phyloP scores from a whole-genome alignment of 1,140 invertebrate species.

The Drosophila grimshawi region DNA sequence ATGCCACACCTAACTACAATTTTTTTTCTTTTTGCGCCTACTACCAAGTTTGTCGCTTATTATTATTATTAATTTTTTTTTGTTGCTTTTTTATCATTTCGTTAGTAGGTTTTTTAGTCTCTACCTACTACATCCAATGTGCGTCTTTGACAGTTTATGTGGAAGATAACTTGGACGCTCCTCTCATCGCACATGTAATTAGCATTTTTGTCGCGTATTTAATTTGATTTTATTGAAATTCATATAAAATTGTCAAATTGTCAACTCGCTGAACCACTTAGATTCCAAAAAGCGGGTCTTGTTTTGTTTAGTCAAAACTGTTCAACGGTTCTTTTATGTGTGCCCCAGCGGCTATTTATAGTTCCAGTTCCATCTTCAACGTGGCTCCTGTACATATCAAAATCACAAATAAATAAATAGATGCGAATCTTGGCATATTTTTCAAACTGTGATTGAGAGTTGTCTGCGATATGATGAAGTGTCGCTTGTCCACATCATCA shows the following conservation, averaged over 20 bases:
- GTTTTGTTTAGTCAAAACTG: conserved; percentile 30
- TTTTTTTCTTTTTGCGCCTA: conserved; percentile 66
- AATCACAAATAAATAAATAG: background rate
- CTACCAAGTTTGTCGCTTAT: conserved; percentile 64
- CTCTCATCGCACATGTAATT: conserved; percentile 50
- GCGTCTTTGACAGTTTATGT: conserved; percentile 47
- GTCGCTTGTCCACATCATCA: conserved; percentile 60
- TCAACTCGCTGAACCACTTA: conserved; percentile 79
- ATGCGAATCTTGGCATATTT: background rate
- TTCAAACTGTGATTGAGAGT: conserved; percentile 2
- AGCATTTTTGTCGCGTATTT: conserved; percentile 81
- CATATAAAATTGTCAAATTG: conserved; percentile 75
- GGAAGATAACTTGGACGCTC: conserved; percentile 27
- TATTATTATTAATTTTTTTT: conserved; percentile 18
- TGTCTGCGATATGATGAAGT: conserved; percentile 57
- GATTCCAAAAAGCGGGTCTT: conserved; percentile 26
- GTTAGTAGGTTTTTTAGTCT: conserved; percentile 45
- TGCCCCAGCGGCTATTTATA: conserved; percentile 52
- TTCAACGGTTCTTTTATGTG: conserved; percentile 31
- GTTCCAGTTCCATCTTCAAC: conserved; percentile 50
- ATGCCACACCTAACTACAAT: conserved; percentile 80
- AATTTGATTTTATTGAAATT: conserved; percentile 81
- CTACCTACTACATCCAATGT: conserved; percentile 12
- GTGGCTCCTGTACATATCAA: conserved; percentile 28
- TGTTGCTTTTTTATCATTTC: conserved; percentile 15